A percentile compares a stretch with the other conserved stretches of the same genome.
These are phyloP conservation scores for Pachliopta kotzebuea DNA, from an alignment of 2,888 invertebrate genomes.

Conservation along the genomic window DNA sequence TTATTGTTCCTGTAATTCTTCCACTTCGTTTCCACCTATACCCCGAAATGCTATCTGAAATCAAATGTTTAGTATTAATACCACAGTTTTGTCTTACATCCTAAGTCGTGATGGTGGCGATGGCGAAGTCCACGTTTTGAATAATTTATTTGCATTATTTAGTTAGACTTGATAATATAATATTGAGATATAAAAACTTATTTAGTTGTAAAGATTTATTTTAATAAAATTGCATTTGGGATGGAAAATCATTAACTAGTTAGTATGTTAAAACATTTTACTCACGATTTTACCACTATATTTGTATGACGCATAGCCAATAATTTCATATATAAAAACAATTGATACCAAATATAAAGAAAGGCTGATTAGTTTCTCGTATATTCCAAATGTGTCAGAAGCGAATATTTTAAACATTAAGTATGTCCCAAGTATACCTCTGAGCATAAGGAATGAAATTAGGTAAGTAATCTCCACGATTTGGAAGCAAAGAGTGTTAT, in stretches of 20 bases:
- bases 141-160: no score
- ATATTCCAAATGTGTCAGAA: conserved; percentile 61
- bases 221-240: background rate
- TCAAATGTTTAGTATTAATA: background rate
- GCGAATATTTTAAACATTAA: conserved; percentile 61
- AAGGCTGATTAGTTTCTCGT: conserved; percentile 59
- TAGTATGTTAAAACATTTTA: conserved; percentile 9
- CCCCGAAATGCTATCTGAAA: conserved; percentile 47
- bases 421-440: conserved; percentile 77
- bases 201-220: background rate
- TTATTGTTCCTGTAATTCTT: conserved; percentile 33
- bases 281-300: conserved; percentile 62
- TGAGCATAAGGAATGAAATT: conserved; percentile 64
- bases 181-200: background rate
- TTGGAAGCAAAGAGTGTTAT: conserved; percentile 61
- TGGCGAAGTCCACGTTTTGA: no score
- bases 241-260: background rate
- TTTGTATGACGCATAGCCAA: conserved; percentile 62
- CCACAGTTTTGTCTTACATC: background rate
- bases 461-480: conserved; percentile 76
- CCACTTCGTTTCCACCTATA: conserved; percentile 45
- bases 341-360: conserved; percentile 67
- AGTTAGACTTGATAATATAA: no score
- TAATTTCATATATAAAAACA: conserved; percentile 66
- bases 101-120: no score